These are phyloP conservation scores for Pipistrellus pygmaeus DNA, from an alignment of 2,797 vertebrate genomes.

Conservation along the genomic window DNA sequence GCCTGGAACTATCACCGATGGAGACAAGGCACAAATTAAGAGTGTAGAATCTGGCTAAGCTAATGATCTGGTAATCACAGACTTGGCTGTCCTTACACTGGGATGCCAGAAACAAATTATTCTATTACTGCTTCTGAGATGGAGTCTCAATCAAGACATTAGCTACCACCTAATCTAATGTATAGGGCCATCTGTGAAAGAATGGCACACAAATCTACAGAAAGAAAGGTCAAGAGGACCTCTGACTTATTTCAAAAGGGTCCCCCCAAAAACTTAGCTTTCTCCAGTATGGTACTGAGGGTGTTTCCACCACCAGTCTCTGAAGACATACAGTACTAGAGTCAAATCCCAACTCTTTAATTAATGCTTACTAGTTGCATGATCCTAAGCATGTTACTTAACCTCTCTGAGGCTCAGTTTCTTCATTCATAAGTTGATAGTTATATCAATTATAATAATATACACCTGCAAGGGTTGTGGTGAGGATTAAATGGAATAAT, in stretches of 20 bases:
- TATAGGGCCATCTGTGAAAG: background rate
- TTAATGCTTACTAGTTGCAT: background rate
- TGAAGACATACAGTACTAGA: background rate
- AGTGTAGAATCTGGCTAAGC: background rate
- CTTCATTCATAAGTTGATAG: background rate
- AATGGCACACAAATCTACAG: background rate
- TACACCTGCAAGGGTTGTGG: background rate
- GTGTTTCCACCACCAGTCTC: background rate
- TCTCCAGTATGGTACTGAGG: background rate
- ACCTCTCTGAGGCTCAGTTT: background rate
- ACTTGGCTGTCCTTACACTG: background rate
- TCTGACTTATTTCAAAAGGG: background rate
- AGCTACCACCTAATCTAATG: background rate
- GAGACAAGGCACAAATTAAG: background rate
- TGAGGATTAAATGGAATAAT: constrained; percentile 14
- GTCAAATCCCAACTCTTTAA: background rate
- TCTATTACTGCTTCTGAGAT: background rate
- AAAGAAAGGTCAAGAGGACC: background rate
- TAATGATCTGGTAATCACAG: background rate
- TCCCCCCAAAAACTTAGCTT: background rate
- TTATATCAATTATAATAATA: background rate
- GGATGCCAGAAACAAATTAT: background rate
- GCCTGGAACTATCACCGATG: background rate
- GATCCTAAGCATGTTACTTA: background rate
- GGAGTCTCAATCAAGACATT: background rate